These are phyloP conservation scores for Drosophila helvetica DNA, from an alignment of 2,888 invertebrate genomes.

Conservation along the genomic window DNA sequence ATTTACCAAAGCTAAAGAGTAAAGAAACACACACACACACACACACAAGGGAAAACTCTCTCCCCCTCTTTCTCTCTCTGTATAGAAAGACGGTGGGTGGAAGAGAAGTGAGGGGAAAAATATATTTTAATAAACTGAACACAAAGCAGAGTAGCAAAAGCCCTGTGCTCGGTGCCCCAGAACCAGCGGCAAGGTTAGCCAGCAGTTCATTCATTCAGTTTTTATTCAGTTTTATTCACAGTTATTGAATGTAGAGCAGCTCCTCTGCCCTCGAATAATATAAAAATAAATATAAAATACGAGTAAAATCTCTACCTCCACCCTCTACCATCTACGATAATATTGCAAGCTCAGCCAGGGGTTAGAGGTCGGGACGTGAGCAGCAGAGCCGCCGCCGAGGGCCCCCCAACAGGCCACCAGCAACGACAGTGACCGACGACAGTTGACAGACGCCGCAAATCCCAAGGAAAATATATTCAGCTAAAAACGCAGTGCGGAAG, in stretches of 20 bases:
- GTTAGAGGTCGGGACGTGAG: slow-evolving; percentile 37
- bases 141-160: slow-evolving; percentile 46
- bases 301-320: slow-evolving; percentile 5
- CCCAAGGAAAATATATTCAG: slow-evolving; percentile 31
- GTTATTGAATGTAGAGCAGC: slow-evolving; percentile 68
- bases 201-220: slow-evolving; percentile 46
- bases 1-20: slow-evolving; percentile 44
- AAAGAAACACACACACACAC: slow-evolving; percentile 9
- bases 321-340: slow-evolving; percentile 19
- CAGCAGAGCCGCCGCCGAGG: background rate
- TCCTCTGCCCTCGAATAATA: slow-evolving; percentile 61
- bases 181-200: slow-evolving; percentile 60
- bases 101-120: slow-evolving; percentile 24
- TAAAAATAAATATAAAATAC: slow-evolving; percentile 52
- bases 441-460: slow-evolving; percentile 15
- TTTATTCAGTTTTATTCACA: slow-evolving; percentile 60
- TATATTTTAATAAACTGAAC: slow-evolving; percentile 63
- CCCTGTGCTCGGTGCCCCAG: slow-evolving; percentile 15
- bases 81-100: slow-evolving; percentile 9
- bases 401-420: background rate
- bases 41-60: slow-evolving; percentile 19
- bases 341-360: slow-evolving; percentile 27
- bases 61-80: background rate
- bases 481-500: slow-evolving; percentile 4
- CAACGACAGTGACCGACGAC: slow-evolving; percentile 39